These are phyloP conservation scores for Cerastis rubricosa DNA, from an alignment of 2,888 invertebrate genomes.

Conservation along the genomic window DNA sequence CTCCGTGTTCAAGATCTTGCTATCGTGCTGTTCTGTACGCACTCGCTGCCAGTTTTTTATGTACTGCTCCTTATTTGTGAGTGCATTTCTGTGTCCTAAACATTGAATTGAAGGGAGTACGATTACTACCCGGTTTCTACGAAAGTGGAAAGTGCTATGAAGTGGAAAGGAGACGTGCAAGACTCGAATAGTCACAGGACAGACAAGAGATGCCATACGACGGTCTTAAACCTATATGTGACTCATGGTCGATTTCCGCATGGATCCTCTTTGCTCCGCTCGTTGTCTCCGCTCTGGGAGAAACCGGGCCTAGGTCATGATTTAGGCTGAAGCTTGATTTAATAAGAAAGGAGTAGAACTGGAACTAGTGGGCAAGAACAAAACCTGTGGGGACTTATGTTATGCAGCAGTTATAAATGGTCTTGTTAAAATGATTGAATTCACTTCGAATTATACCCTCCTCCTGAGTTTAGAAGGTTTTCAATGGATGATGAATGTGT, in stretches of 20 bases:
- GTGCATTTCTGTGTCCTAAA: conserved; percentile 68
- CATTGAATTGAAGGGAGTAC: background rate
- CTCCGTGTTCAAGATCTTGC: conserved; percentile 75
- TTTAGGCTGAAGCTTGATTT: background rate
- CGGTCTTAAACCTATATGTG: background rate
- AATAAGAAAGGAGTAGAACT: background rate
- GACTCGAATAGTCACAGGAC: background rate
- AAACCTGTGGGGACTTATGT: background rate
- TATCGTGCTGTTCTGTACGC: conserved; percentile 81
- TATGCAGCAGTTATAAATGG: background rate
- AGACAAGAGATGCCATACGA: background rate
- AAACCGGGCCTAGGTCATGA: background rate
- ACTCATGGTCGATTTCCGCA: background rate
- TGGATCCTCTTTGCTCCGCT: background rate
- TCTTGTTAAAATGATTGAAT: conserved; percentile 12
- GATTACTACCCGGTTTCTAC: background rate
- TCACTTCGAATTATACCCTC: background rate
- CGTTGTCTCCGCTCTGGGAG: background rate
- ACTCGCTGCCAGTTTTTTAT: conserved; percentile 81
- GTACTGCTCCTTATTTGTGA: conserved; percentile 75
- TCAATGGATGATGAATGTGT: background rate
- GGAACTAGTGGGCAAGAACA: too few species aligned
- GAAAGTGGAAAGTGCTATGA: background rate
- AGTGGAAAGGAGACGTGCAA: background rate
- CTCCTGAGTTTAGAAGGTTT: background rate